Base-by-base conservation (phyloP, 2,797 vertebrate genomes). In the Holocentrus rufus region DNA sequence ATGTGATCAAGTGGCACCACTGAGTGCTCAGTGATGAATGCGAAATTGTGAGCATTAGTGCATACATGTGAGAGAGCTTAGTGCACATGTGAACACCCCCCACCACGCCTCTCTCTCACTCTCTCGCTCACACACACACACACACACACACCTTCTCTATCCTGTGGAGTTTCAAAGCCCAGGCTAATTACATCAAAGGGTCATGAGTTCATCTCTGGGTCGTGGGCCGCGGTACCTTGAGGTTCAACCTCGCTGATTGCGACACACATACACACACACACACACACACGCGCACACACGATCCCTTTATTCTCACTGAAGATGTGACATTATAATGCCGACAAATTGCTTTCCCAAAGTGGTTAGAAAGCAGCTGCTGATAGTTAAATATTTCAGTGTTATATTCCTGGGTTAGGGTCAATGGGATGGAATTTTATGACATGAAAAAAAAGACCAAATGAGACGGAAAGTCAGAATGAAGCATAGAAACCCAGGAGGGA, bases 11-110 rank as follows among this genome's bases (percentile, higher is more conserved):
- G 75, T 58, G 68, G 83, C 46, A 65, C 49, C 57, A 7, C 69
- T 47, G 69, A 76, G 72, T 60, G 72, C 78, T 85, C 71, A 63
- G 46, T 52, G 76, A 65, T 72, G 84, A 74, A 75, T 71, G 74
- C 56, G 39, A 72, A 84, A 79, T 84, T 72, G 72, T 77, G 34
- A 50, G 75, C 67, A 63, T 73, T 56, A 36, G 65, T 13, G 79
- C 83, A 56, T 59, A 44, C 80, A 81, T 70, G 75, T 85, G 82
- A 77, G 66, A 72, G 30, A 22, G 82, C 69, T 81, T 53, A 70
- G 60, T 3, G 46, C 72, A 81, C 78, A 59, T 49, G 34, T 55
- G 49, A 56, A 71, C 30, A 63, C n/a, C n/a, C n/a, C n/a, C n/a
- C 65, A 50, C 39, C 63, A 57, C 23, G 72, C 27, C n/a, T n/a